phyloP scores from a whole-genome alignment of 2,888 invertebrate species.

The Spodoptera exigua region DNA sequence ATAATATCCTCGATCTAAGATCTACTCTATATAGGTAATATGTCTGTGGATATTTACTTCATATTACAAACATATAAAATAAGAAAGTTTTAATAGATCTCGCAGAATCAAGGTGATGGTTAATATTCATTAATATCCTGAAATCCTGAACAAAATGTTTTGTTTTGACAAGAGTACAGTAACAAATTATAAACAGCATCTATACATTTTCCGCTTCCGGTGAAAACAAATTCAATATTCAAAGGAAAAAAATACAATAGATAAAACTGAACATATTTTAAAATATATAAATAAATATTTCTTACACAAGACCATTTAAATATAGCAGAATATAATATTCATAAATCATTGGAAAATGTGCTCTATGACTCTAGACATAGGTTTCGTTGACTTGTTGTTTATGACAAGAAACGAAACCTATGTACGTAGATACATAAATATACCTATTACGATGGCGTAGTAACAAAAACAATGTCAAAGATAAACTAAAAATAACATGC shows the following conservation, averaged over 20 bases:
- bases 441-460: slow-evolving; percentile 38
- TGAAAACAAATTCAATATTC: not conserved
- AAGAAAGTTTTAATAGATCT: too few relatives aligned
- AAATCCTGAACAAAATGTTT: too few relatives aligned
- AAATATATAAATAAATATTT: not conserved
- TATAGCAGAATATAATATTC: not conserved
- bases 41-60: too few relatives aligned
- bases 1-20: too few relatives aligned
- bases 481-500: slow-evolving; percentile 13
- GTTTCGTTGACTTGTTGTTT: slow-evolving; percentile 10
- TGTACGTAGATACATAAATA: slow-evolving; percentile 22
- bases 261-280: too few relatives aligned
- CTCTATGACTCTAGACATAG: not conserved
- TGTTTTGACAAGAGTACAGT: too few relatives aligned
- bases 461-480: slow-evolving; percentile 48
- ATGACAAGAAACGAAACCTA: not conserved
- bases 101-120: too few relatives aligned
- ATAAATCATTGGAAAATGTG: slow-evolving; percentile 20
- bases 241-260: not conserved
- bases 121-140: too few relatives aligned
- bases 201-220: slow-evolving; percentile 55
- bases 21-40: too few relatives aligned
- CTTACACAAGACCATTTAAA: not conserved
- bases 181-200: too few relatives aligned
- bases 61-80: too few relatives aligned